These are phyloP conservation scores for Archocentrus centrarchus DNA, from an alignment of 2,113 vertebrate genomes.

Conservation along the genomic window DNA sequence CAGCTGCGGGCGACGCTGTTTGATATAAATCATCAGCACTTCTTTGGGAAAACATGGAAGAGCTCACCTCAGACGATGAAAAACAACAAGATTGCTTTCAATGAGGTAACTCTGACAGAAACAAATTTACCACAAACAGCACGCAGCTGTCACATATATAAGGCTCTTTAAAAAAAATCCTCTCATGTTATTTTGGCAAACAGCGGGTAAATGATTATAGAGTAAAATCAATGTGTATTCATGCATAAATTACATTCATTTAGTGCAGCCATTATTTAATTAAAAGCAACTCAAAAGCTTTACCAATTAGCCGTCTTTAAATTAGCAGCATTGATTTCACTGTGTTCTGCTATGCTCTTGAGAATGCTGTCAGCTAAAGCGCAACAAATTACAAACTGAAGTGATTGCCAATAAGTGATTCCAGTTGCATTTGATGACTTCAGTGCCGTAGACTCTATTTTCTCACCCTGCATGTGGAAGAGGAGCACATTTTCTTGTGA, in stretches of 20 bases:
- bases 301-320: constrained; percentile 13
- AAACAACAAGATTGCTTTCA: constrained; percentile 76
- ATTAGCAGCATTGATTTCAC: constrained; percentile 32
- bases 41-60: constrained; percentile 93
- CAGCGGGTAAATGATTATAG: constrained; percentile 20
- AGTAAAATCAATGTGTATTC: constrained; percentile 21
- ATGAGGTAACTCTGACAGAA: constrained; percentile 83
- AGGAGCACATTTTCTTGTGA: not conserved
- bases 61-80: constrained; percentile 69
- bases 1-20: constrained; percentile 90
- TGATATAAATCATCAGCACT: constrained; percentile 85
- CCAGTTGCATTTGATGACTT: not conserved
- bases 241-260: constrained; percentile 30
- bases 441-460: not conserved
- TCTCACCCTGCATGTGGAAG: not conserved
- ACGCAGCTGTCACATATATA: not conserved
- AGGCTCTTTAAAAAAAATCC: not conserved
- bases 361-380: constrained; percentile 14
- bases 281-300: constrained; percentile 27
- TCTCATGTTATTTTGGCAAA: constrained; percentile 15
- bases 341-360: constrained; percentile 12
- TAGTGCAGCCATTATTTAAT: constrained; percentile 36
- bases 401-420: constrained; percentile 14
- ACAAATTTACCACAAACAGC: not conserved
- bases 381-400: not conserved